Evolutionary conservation across 2,113 vertebrate genomes (phyloP), one percentile per base, ranked within the genome.

Genomic region (Lampris megalopsis): DNA sequence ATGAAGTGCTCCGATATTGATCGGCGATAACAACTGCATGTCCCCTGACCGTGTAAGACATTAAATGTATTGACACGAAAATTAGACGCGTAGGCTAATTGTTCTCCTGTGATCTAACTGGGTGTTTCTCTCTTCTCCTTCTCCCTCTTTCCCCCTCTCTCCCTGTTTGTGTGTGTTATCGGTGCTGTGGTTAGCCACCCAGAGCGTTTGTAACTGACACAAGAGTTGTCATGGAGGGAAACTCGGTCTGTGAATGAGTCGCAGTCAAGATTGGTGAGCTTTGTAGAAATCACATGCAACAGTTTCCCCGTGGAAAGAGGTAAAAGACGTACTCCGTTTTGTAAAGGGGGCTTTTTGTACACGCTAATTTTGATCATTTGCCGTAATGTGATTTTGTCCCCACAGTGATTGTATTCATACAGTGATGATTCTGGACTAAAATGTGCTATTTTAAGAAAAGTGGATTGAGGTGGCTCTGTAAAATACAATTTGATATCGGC

Each of bases 1-100:
- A 88, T 90, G 86, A 90, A 85, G 88, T 77, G 82, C 82, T 68
- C 71, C 76, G 0, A 62, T 10, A 90, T 91, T 70, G 86, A 90
- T 82, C 85, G n/a, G 73, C 7, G 68, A 85, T 79, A 85, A 89
- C 85, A 75, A 71, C 63, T 3, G 63, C 75, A 45, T 10, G 79
- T 79, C 73, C 73, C 84, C 82, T 69, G 83, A 86, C 85, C 76
- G 7, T 77, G 38, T 45, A 45, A 58, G 79, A 83, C 84, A 81
- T 75, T 24, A 84, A 88, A 79, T 79, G 69, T 48, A 90, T 87
- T 70, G 84, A 87, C 88, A 36, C 42, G 68, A 77, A 77, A 70
- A 82, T 91, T 87, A 88, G 69, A 87, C 24, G 24, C 24, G 24
- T 24, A 52, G 64, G 60, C 83, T 88, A 87, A 90, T 87, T 79